A percentile compares a stretch with the other conserved stretches of the same genome.
Conservation (phyloP, 2,797 vertebrate genomes). For the Oreonectes daqikongensis region DNA sequence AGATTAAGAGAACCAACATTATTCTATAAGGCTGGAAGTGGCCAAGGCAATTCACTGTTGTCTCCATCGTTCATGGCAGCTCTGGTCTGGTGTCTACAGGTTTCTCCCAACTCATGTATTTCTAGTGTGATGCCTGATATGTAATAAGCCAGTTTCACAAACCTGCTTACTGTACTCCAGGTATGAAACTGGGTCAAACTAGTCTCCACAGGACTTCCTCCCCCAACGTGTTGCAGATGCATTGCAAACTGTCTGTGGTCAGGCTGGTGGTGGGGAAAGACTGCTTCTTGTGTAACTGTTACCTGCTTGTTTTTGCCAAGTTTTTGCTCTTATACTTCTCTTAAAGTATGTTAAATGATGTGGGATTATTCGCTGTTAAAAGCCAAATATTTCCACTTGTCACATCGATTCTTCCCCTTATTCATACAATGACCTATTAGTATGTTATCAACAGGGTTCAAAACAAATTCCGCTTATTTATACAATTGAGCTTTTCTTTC, state of each 20-base stretch:
- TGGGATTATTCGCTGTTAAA: neutral
- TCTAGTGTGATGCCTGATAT: neutral
- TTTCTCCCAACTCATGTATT: no score
- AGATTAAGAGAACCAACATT: neutral
- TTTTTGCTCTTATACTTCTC: neutral
- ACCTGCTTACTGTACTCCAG: conserved; percentile 23
- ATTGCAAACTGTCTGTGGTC: conserved; percentile 14
- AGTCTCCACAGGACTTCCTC: conserved; percentile 30
- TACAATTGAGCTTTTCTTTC: neutral
- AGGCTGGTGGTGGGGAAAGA: neutral
- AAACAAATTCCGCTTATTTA: conserved; percentile 1
- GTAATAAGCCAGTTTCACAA: neutral
- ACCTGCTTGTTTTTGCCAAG: conserved; percentile 1
- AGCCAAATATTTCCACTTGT: neutral
- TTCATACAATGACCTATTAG: neutral
- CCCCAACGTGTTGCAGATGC: conserved; percentile 2
- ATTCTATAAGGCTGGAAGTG: neutral
- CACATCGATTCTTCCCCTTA: no score
- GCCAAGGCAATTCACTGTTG: no score
- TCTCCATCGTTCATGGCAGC: no score
- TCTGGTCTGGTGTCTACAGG: neutral
- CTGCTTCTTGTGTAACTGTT: neutral
- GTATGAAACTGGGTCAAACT: conserved; percentile 4
- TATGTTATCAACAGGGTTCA: neutral
- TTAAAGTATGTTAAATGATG: neutral